Conservation (phyloP, 2,113 vertebrate species). For the Microtus pennsylvanicus region DNA sequence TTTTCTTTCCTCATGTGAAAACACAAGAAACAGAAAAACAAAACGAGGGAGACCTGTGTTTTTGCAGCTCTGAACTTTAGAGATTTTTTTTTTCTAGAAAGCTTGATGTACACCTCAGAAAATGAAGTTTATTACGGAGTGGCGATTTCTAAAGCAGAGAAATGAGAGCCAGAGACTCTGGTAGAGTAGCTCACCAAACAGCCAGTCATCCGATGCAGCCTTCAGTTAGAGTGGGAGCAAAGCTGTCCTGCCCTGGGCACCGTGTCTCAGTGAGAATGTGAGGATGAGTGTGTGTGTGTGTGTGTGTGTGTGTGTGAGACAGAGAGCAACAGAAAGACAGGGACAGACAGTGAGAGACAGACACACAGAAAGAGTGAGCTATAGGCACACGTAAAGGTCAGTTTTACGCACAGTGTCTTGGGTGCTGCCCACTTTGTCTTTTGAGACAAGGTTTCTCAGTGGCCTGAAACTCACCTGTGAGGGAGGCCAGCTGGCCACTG, state of each 20-base stretch:
- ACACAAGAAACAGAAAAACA: not conserved
- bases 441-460: not conserved
- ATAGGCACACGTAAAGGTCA: not conserved
- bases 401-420: not conserved
- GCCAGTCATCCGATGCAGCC: not conserved
- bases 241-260: not conserved
- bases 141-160: not conserved
- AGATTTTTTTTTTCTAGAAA: not conserved
- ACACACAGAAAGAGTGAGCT: not conserved
- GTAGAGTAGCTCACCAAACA: not conserved
- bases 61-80: not conserved
- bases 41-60: not conserved
- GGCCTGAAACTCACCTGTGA: not conserved
- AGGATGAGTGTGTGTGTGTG: not conserved
- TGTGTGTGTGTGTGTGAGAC: not conserved
- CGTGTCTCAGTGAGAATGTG: not conserved
- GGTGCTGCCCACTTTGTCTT: not conserved
- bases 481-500: not conserved
- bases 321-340: not conserved
- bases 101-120: not conserved
- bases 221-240: not conserved
- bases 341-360: not conserved
- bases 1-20: constrained; percentile 18
- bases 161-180: not conserved
- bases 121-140: not conserved